Evolutionary conservation across 2,888 invertebrate species (phyloP), one percentile per base, ranked within the genome.

Genomic region (Aleiodes testaceus): DNA sequence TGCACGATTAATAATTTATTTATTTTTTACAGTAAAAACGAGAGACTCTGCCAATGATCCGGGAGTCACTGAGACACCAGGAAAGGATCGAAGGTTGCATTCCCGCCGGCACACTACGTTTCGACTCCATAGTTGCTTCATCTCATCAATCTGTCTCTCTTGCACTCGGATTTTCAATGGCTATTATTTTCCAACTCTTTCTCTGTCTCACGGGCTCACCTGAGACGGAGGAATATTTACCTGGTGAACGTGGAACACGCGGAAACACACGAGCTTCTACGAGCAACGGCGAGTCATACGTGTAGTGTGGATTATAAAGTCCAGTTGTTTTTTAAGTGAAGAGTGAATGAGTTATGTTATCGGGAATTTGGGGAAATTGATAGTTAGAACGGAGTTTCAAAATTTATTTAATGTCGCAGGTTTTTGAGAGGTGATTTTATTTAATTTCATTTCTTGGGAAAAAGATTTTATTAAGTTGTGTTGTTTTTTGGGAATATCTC

Each of bases 51-150:
- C 59, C 44, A 53, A 44, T 66, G 53, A 53, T 66, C 53, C 22
- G 20, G 52, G 52, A 53, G 52, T 66, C 22, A 66, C 66, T 66
- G 66, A 66, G 66, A 66, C 44, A 44, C 42, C 66, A 66, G 66
- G 66, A 61, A 69, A 50, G 49, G 36, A 61, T 77, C 81, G 82
- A 82, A 82, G 82, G 82, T 82, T 82, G 81, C 79, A 80, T 79
- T 79, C 77, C 71, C 75, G 79, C 75, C 70, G 74, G 63, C 74
- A 30, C 55, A 70, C 70, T 69, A 69, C 64, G 71, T 72, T 72
- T 71, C 68, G 65, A 68, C 66, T 76, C 69, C 68, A 69, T 49
- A 36, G 45, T 52, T 63, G 22, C 47, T 9, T 55, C 22, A 30
- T 22, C 36, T 52, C 44, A 14, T 49, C 9, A 42, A n/a, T 66